Conservation (phyloP, 2,888 invertebrate species). For the Hylaea fasciaria region DNA sequence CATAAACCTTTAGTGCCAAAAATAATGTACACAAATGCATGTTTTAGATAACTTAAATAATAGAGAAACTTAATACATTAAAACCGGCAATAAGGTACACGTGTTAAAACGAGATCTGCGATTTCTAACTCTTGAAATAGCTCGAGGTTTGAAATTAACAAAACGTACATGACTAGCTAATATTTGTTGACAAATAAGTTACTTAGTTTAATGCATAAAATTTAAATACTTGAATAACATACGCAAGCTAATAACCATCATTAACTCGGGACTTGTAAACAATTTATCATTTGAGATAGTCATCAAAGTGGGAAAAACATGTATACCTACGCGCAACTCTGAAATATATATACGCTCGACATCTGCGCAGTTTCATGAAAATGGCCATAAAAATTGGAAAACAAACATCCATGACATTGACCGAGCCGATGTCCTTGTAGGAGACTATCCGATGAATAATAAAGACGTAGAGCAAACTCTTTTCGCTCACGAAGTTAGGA, state of each 20-base stretch:
- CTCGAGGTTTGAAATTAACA: background rate
- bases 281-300: constrained; percentile 32
- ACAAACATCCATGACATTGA: constrained; percentile 67
- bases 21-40: too few species aligned
- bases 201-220: constrained; percentile 8
- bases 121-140: constrained; percentile 1
- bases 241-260: constrained; percentile 25
- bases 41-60: too few species aligned
- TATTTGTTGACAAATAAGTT: constrained; percentile 2
- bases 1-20: background rate
- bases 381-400: constrained; percentile 48
- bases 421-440: constrained; percentile 63
- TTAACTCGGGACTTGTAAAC: constrained; percentile 29
- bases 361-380: constrained; percentile 43
- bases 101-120: background rate
- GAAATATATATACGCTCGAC: constrained; percentile 31
- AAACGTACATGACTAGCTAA: background rate
- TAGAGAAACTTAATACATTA: too few species aligned
- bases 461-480: constrained; percentile 45
- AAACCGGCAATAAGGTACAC: too few species aligned
- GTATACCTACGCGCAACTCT: constrained; percentile 22
- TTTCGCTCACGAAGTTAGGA: constrained; percentile 33
- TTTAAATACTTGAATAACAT: constrained; percentile 16
- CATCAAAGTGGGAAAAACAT: constrained; percentile 31
- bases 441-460: constrained; percentile 47